A percentile compares a stretch with the other conserved stretches of the same genome.
Evolutionary conservation across 2,113 vertebrate species (phyloP).

Genomic region (Ariopsis seemanni): DNA sequence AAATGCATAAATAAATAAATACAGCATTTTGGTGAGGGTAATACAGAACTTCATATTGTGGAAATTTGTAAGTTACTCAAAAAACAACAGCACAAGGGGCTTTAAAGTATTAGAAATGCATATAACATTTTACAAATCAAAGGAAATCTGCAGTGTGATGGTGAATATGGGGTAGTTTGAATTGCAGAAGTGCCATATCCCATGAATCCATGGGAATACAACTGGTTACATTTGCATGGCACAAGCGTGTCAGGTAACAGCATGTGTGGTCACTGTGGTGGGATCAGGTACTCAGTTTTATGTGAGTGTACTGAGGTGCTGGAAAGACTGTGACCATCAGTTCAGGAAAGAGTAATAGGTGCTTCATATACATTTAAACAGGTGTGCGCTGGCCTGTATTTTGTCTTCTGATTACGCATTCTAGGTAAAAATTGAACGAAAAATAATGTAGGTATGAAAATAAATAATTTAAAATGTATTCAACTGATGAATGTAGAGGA

Average conservation of each 20-base stretch:
- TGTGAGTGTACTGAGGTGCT: not conserved
- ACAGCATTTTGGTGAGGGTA: not conserved
- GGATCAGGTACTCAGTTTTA: not conserved
- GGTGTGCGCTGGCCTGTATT: not conserved
- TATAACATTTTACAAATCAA: not conserved
- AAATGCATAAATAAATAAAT: not conserved
- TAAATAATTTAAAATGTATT: no score
- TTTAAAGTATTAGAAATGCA: not conserved
- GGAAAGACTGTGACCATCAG: not conserved
- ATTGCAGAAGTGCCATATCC: not conserved
- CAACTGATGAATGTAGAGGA: not conserved
- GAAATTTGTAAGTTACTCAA: not conserved
- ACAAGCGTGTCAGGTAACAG: not conserved
- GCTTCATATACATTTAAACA: not conserved
- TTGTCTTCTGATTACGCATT: not conserved
- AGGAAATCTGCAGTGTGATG: not conserved
- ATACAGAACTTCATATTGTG: not conserved
- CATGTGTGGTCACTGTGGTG: not conserved
- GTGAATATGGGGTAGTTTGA: not conserved
- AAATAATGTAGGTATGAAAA: not conserved
- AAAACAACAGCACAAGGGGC: not conserved
- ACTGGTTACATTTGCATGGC: not conserved
- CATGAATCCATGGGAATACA: not conserved
- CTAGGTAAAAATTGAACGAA: not conserved
- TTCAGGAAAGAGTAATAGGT: not conserved